Base-by-base conservation (phyloP, 2,113 vertebrate species). In the Tylochromis polylepis region DNA sequence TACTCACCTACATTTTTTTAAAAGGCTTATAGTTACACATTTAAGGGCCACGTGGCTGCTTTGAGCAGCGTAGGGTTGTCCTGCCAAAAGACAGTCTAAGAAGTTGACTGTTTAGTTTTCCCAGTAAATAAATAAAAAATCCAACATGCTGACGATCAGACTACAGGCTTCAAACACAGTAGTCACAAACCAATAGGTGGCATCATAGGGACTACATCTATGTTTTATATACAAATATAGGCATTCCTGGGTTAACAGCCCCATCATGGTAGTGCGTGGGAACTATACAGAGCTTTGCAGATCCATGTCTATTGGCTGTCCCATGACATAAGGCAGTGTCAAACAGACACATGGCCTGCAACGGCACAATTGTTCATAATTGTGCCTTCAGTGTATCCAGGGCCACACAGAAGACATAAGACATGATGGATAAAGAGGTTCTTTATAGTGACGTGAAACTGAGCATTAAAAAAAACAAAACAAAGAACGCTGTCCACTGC, bases 161-260 rank as follows among this genome's bases (percentile, higher is more conserved):
- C 15, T 49, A 27, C 9, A 75, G 67, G 15, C 24, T 11, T 53
- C 18, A n/a, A n/a, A n/a, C 20, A 75, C 15, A 49, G 22, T 3
- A 75, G 67, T 75, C 22, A 75, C 16, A 49, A 49, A 75, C 15
- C 24, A 49, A 75, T 75, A 75, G 43, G 24, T 75, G 10, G 43
- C 70, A 51, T 49, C 43, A 51, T 77, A 20, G 24, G 16, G 24
- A 49, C 70, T 12, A 20, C 2, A 16, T 51, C 46, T 20, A 31
- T 18, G 0, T 77, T 31, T 51, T 51, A 77, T 31, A 51, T 31
- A 5, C 2, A 51, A 77, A 31, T 31, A 20, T 31, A 51, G 46
- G 27, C 11, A 51, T 77, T 77, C 29, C 72, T n/a, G 46, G 46
- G 16, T 31, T 53, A 31, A 31, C 29, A 31, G 46, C 49, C 46